These are phyloP conservation scores for Pungitius pungitius DNA, from an alignment of 2,113 vertebrate genomes.

Conservation along the genomic window DNA sequence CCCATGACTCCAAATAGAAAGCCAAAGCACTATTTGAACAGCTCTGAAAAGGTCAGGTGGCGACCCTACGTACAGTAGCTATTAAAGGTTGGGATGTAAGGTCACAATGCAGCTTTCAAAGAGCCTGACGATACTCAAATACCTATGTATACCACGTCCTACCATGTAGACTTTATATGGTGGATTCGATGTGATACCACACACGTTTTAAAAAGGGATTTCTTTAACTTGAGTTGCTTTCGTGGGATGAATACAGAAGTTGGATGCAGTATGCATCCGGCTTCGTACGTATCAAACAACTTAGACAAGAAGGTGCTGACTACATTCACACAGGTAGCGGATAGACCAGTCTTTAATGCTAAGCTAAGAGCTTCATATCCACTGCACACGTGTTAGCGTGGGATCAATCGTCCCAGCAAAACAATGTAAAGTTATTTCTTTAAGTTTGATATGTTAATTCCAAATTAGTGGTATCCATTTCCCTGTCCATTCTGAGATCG, in stretches of 20 bases:
- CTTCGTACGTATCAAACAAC: neutral
- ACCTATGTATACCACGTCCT: neutral
- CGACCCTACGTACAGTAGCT: constrained; percentile 10
- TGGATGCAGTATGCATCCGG: too few species aligned
- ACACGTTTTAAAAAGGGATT: neutral
- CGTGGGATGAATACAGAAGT: neutral
- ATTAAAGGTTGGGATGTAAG: neutral
- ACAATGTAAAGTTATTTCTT: neutral
- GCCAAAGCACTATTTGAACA: constrained; percentile 32
- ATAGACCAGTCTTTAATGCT: neutral
- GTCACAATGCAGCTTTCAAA: constrained; percentile 3
- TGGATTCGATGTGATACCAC: neutral
- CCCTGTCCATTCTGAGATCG: neutral
- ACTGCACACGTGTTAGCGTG: neutral
- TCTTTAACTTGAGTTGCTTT: neutral
- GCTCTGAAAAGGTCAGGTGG: constrained; percentile 60
- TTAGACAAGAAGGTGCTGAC: neutral
- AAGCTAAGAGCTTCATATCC: neutral
- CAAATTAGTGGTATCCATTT: neutral
- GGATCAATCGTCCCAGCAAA: neutral
- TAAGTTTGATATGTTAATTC: neutral
- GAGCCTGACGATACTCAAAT: neutral
- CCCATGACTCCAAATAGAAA: constrained; percentile 70
- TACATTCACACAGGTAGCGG: neutral
- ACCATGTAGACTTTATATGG: neutral